Conservation (phyloP, 2,113 vertebrate genomes). For the Colius striatus region DNA sequence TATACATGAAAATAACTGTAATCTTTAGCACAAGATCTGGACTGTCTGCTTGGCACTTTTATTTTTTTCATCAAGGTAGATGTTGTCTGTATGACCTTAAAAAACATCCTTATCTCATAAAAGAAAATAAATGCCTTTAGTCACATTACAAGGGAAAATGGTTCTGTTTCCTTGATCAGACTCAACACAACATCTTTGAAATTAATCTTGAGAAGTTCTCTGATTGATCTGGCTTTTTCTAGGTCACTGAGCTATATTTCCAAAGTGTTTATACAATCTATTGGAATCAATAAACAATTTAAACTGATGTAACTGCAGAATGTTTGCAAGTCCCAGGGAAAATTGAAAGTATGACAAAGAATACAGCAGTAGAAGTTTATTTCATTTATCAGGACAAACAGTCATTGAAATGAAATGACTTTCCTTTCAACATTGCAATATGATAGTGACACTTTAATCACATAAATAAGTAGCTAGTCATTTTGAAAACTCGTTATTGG, state of each 20-base stretch:
- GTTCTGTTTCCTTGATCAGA: slow-evolving; percentile 56
- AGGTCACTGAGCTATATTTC: slow-evolving; percentile 75
- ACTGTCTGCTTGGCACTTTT: neutral
- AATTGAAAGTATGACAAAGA: slow-evolving; percentile 73
- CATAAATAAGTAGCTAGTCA: slow-evolving; percentile 48
- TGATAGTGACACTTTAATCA: slow-evolving; percentile 56
- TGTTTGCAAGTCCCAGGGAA: slow-evolving; percentile 67
- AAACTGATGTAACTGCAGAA: slow-evolving; percentile 80
- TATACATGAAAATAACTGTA: neutral
- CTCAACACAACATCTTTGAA: slow-evolving; percentile 69
- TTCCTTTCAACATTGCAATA: slow-evolving; percentile 37
- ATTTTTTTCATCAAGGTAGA: neutral
- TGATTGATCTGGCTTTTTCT: slow-evolving; percentile 72
- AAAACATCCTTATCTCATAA: slow-evolving; percentile 47
- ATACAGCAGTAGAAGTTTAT: slow-evolving; percentile 66
- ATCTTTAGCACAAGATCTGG: slow-evolving; percentile 9
- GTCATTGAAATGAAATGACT: slow-evolving; percentile 67
- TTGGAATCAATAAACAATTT: slow-evolving; percentile 93
- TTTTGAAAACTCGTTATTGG: slow-evolving; percentile 30
- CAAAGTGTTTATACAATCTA: slow-evolving; percentile 84
- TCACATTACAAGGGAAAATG: slow-evolving; percentile 64
- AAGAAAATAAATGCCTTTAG: slow-evolving; percentile 64
- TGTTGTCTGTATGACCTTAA: slow-evolving; percentile 35
- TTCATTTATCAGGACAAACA: slow-evolving; percentile 62
- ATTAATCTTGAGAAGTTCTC: slow-evolving; percentile 74